Evolutionary conservation across 1,140 invertebrate genomes (phyloP).

Genomic region (Patella vulgata): DNA sequence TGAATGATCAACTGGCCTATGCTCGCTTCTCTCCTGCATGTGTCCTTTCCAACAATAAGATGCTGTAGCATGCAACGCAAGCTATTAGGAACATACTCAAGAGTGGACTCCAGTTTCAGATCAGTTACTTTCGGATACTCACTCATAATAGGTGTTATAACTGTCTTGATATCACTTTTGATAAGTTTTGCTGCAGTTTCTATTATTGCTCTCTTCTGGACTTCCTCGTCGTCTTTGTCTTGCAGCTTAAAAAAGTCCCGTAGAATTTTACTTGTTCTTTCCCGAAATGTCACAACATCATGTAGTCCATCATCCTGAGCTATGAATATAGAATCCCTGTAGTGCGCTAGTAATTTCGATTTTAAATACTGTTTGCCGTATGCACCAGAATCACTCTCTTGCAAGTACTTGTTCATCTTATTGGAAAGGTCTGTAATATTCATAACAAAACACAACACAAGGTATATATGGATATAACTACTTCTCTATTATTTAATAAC

Average conservation of each 20-base stretch:
- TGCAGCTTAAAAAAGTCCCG: conserved; percentile 2
- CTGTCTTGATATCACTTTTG: conserved; percentile 19
- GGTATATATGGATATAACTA: too few species aligned
- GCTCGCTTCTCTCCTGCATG: conserved; percentile 17
- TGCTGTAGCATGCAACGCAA: conserved; percentile 14
- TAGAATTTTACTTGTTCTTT: conserved; percentile 9
- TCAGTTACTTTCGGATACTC: conserved; percentile 16
- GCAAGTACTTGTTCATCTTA: too few species aligned
- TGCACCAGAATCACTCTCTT: too few species aligned
- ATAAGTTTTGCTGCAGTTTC: conserved; percentile 27
- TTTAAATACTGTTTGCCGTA: too few species aligned
- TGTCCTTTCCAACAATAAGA: conserved; percentile 9
- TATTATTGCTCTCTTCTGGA: conserved; percentile 18
- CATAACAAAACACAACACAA: too few species aligned
- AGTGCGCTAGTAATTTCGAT: too few species aligned
- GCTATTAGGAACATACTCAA: conserved; percentile 11
- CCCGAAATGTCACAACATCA: conserved; percentile 18
- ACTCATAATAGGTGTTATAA: background rate
- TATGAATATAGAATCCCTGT: conserved; percentile 22
- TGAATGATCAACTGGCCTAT: conserved; percentile 48
- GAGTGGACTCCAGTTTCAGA: background rate
- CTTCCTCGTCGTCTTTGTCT: conserved; percentile 6
- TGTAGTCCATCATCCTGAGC: conserved; percentile 13
- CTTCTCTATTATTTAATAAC: too few species aligned
- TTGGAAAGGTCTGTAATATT: too few species aligned